phyloP scores from a whole-genome alignment of 2,113 vertebrate species.

The Casuarius casuarius region DNA sequence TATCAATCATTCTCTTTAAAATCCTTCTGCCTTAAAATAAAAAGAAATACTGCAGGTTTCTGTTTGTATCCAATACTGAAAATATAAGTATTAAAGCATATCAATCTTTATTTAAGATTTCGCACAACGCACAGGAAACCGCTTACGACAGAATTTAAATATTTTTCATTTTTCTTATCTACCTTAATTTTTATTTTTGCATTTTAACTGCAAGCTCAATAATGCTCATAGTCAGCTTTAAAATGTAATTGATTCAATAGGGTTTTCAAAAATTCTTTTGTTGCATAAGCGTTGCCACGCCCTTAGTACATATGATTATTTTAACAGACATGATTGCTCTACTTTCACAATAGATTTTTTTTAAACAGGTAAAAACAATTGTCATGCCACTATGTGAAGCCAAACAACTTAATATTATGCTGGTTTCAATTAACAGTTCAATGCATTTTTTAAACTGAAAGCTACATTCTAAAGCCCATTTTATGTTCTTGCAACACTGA shows the following conservation, averaged over 20 bases:
- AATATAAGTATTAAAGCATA: conserved; percentile 54
- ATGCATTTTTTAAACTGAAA: conserved; percentile 58
- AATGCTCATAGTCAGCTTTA: conserved; percentile 56
- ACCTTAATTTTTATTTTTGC: conserved; percentile 60
- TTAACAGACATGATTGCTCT: conserved; percentile 62
- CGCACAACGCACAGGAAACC: conserved; percentile 67
- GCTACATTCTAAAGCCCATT: conserved; percentile 57
- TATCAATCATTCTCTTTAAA: conserved; percentile 63
- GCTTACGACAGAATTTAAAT: conserved; percentile 73
- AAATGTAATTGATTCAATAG: conserved; percentile 71
- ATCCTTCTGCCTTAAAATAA: conserved; percentile 52
- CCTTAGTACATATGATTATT: conserved; percentile 76
- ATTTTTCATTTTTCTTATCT: conserved; percentile 76
- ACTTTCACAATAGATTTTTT: conserved; percentile 55
- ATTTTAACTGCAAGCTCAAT: conserved; percentile 65
- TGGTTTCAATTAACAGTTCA: conserved; percentile 35
- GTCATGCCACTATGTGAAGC: conserved; percentile 41
- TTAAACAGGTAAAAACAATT: neutral
- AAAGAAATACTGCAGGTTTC: conserved; percentile 50
- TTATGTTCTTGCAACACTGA: conserved; percentile 65
- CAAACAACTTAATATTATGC: conserved; percentile 30
- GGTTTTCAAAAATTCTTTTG: conserved; percentile 81
- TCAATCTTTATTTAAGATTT: conserved; percentile 68
- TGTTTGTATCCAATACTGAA: conserved; percentile 40
- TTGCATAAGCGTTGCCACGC: conserved; percentile 82